Evolutionary conservation across 2,797 vertebrate genomes (phyloP), one percentile per base, ranked within the genome.

Genomic region (Lacerta bilineata): DNA sequence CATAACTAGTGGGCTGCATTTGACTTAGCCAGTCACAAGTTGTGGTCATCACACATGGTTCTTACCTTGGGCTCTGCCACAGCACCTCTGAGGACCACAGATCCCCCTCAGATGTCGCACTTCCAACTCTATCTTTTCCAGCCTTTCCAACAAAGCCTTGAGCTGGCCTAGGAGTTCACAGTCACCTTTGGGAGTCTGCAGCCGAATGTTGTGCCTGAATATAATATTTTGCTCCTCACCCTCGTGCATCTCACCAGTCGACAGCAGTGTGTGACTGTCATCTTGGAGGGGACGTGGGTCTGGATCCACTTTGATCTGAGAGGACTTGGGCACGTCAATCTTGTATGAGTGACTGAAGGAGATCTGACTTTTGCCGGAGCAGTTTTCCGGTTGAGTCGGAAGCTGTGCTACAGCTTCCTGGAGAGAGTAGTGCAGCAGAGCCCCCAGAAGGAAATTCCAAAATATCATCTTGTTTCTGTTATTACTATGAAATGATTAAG

Each of bases 261-360:
- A 90, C 68, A 95, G 88, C 75, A 96, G 91, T 66, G 95, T 95
- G 87, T 94, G 79, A 15, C 90, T 94, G 29, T 95, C 88, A 0
- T 96, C 96, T 41, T 95, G 91, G 23, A 90, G 90, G 17, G 97
- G 92, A 75, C 95, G 88, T 0, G 80, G 89, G 87, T 97, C 96
- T 1, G 95, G 91, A 29, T 96, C 95, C 80, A 98, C 90, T 89
- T 97, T 97, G 91, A 98, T 97, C 91, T 96, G 93, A 15, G 97
- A 95, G 3, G 95, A 96, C 4, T 95, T 95, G 0, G 97, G 96
- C 87, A 98, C 68, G 4, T 98, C 97, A 1, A 97, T 97, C 93
- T 97, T 98, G 92, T 98, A 99, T 91, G 98, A 96, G 20, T 98
- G 98, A 94, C 97, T 98, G 95, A 99, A 97, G 15, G 97, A 98